These are phyloP conservation scores for Apogon talboti DNA, from an alignment of 2,797 vertebrate species.

Conservation along the genomic window DNA sequence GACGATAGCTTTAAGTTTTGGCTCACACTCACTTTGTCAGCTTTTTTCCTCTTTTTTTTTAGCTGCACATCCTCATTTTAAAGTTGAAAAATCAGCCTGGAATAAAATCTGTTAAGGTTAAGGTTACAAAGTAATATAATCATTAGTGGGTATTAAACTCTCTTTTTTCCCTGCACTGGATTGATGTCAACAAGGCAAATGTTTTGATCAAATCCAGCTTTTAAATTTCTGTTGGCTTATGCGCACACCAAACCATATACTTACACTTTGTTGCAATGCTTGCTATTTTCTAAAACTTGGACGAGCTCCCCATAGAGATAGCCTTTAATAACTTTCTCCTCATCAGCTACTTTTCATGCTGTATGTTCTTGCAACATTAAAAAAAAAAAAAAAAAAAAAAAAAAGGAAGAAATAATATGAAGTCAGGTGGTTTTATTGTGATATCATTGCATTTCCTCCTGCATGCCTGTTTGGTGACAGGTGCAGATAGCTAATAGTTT, in stretches of 20 bases:
- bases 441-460: constrained; percentile 57
- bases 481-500: constrained; percentile 75
- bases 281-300: constrained; percentile 62
- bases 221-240: constrained; percentile 36
- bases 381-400: not conserved
- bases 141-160: constrained; percentile 56
- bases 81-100: constrained; percentile 9
- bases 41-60: not conserved
- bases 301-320: constrained; percentile 55
- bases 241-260: constrained; percentile 43
- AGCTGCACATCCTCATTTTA: not conserved
- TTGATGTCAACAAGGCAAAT: constrained; percentile 49
- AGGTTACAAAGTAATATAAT: constrained; percentile 31
- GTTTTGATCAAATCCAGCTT: constrained; percentile 68
- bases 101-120: constrained; percentile 6
- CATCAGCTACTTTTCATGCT: constrained; percentile 71
- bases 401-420: constrained; percentile 10
- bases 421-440: constrained; percentile 63
- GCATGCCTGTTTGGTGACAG: constrained; percentile 66
- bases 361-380: constrained; percentile 37
- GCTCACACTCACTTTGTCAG: constrained; percentile 11
- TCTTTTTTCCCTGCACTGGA: constrained; percentile 10
- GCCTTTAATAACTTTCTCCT: constrained; percentile 73
- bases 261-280: constrained; percentile 67
- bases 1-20: not conserved